Evolutionary conservation across 2,113 vertebrate species (phyloP).

Genomic region (Cyrtonyx montezumae): DNA sequence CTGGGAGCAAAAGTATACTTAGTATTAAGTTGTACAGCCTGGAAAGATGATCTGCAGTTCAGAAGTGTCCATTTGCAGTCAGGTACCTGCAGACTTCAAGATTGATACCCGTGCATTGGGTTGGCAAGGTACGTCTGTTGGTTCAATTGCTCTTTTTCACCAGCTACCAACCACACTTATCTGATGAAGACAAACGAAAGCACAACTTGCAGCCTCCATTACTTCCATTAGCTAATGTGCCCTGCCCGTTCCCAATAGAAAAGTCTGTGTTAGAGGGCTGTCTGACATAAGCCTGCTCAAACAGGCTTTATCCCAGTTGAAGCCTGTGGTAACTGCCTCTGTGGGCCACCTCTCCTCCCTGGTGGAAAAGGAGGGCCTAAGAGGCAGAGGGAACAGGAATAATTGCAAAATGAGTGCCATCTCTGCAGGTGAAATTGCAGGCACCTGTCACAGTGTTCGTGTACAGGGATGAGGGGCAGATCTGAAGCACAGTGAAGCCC

Average conservation of each 20-base stretch:
- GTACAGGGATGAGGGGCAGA: not conserved
- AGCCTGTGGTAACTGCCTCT: not conserved
- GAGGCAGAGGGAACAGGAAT: not conserved
- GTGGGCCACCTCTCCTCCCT: not conserved
- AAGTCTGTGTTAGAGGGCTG: not conserved
- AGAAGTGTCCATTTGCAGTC: not conserved
- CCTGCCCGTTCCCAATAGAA: not conserved
- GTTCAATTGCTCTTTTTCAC: not conserved
- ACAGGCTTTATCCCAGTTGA: not conserved
- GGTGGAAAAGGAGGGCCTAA: not conserved
- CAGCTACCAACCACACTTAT: not conserved
- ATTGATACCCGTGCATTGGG: not conserved
- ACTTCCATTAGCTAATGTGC: not conserved
- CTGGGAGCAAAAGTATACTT: not conserved
- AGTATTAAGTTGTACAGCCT: not conserved
- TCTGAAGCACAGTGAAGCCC: not conserved
- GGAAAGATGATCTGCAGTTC: not conserved
- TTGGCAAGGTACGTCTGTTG: not conserved
- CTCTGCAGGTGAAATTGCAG: not conserved
- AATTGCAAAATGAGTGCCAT: not conserved
- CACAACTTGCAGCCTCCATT: not conserved
- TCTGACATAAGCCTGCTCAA: not conserved
- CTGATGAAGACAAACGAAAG: not conserved
- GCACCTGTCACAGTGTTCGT: not conserved
- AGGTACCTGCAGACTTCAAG: not conserved